These are phyloP conservation scores for Dreissena polymorpha DNA, from an alignment of 1,140 invertebrate species.

Conservation along the genomic window DNA sequence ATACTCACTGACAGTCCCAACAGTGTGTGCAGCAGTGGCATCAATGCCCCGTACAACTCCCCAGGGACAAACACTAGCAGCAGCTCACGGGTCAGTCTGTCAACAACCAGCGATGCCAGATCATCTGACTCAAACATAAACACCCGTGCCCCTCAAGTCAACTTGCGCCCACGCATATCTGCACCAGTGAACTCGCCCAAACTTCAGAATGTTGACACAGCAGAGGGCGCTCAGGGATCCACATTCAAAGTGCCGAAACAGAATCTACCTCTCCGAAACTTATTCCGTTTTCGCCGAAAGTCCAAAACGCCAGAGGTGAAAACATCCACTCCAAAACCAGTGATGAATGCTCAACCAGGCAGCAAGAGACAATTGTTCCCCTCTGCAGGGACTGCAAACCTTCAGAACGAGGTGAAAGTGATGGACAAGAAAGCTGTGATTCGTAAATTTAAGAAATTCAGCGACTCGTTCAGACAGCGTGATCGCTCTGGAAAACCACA, in stretches of 20 bases:
- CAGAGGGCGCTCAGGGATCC: slow-evolving; percentile 21
- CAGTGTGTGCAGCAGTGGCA: slow-evolving; percentile 72
- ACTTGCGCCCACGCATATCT: slow-evolving; percentile 31
- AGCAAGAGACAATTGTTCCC: slow-evolving; percentile 65
- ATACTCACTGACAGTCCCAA: slow-evolving; percentile 73
- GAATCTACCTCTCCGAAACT: slow-evolving; percentile 57
- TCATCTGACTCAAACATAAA: slow-evolving; percentile 56
- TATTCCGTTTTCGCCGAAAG: slow-evolving; percentile 61
- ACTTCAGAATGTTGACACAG: slow-evolving; percentile 42
- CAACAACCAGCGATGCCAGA: slow-evolving; percentile 63
- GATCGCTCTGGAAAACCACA: slow-evolving; percentile 61
- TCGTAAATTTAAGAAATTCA: slow-evolving; percentile 72
- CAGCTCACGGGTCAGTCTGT: slow-evolving; percentile 60
- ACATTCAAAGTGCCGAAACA: slow-evolving; percentile 69
- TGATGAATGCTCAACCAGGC: slow-evolving; percentile 56
- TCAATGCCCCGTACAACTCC: slow-evolving; percentile 71
- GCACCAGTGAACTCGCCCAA: slow-evolving; percentile 47
- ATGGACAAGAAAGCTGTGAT: slow-evolving; percentile 73
- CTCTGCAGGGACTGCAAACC: slow-evolving; percentile 25
- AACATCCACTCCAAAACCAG: slow-evolving; percentile 59
- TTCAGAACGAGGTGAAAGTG: slow-evolving; percentile 61
- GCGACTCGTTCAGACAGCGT: slow-evolving; percentile 68
- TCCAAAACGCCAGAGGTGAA: slow-evolving; percentile 57
- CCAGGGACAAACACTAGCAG: slow-evolving; percentile 61
- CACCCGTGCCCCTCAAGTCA: slow-evolving; percentile 53